A percentile compares a stretch with the other conserved stretches of the same genome.
Evolutionary conservation across 2,888 invertebrate species (phyloP).

Genomic region (Drosophila fungiperda): DNA sequence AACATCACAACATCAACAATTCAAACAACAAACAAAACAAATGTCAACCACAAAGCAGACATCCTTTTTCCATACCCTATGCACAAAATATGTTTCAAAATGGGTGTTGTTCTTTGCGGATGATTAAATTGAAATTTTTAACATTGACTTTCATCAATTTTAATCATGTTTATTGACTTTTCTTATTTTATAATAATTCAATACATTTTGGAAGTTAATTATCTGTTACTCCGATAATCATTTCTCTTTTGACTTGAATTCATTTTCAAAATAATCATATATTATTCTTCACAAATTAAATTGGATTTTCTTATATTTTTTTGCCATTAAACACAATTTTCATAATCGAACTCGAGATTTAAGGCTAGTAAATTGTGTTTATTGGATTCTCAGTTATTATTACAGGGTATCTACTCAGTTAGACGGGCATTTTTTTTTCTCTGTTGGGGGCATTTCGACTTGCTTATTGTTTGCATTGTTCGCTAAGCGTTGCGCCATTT

Average conservation of each 20-base stretch:
- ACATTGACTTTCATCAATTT: not conserved
- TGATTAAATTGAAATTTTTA: not conserved
- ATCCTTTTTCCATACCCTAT: conserved; percentile 56
- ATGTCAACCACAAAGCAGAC: conserved; percentile 72
- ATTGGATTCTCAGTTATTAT: not conserved
- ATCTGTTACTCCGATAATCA: not conserved
- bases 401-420: conserved; percentile 8
- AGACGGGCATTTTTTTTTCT: not conserved
- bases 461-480: conserved; percentile 68
- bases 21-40: conserved; percentile 63
- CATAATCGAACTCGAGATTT: not conserved
- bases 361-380: not conserved
- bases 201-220: not conserved
- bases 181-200: not conserved
- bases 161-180: not conserved
- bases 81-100: not conserved
- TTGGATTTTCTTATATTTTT: not conserved
- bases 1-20: conserved; percentile 27
- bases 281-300: not conserved
- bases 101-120: not conserved
- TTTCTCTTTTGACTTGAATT: not conserved
- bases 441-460: not conserved
- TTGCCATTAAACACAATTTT: not conserved
- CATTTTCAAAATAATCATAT: not conserved
- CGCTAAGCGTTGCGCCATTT: conserved; percentile 77